A percentile compares a stretch with the other conserved stretches of the same genome.
Evolutionary conservation across 1,140 invertebrate species (phyloP).

Genomic region (Drosophila kurseongensis): DNA sequence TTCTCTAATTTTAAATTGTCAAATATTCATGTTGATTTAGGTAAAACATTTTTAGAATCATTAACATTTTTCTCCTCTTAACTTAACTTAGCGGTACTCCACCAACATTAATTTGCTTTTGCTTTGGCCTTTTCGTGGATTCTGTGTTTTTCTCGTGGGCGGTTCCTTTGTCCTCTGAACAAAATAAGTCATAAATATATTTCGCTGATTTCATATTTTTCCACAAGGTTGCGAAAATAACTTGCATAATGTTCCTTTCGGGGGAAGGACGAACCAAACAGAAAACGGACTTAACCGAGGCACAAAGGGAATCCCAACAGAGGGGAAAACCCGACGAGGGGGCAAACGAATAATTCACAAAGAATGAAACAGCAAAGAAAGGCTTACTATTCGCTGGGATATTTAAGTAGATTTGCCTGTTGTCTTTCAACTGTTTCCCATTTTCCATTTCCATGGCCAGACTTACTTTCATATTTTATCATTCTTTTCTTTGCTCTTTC

Average conservation of each 20-base stretch:
- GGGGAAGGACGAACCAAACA: constrained; percentile 20
- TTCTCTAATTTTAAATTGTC: no score
- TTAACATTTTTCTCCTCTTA: no score
- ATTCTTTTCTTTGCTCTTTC: constrained; percentile 37
- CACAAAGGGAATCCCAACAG: constrained; percentile 27
- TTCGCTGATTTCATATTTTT: constrained; percentile 60
- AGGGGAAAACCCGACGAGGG: constrained; percentile 4
- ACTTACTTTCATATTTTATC: constrained; percentile 74
- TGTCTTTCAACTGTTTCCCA: constrained; percentile 55
- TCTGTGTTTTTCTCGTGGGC: constrained; percentile 1
- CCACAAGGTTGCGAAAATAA: constrained; percentile 61
- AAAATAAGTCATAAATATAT: constrained; percentile 77
- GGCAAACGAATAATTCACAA: constrained; percentile 36
- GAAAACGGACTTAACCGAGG: constrained; percentile 42
- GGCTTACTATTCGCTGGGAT: constrained; percentile 73
- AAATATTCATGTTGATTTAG: no score
- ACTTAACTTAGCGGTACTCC: constrained; percentile 2
- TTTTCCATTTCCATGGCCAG: constrained; percentile 5
- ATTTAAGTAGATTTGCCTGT: constrained; percentile 79
- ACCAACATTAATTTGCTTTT: constrained; percentile 21
- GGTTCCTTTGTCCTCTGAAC: constrained; percentile 33
- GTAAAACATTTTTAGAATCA: no score
- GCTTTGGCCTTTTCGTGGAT: constrained; percentile 6
- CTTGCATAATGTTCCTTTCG: constrained; percentile 41
- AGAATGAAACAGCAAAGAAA: constrained; percentile 56